phyloP scores from a whole-genome alignment of 2,113 vertebrate species.

The Chrysemys picta region DNA sequence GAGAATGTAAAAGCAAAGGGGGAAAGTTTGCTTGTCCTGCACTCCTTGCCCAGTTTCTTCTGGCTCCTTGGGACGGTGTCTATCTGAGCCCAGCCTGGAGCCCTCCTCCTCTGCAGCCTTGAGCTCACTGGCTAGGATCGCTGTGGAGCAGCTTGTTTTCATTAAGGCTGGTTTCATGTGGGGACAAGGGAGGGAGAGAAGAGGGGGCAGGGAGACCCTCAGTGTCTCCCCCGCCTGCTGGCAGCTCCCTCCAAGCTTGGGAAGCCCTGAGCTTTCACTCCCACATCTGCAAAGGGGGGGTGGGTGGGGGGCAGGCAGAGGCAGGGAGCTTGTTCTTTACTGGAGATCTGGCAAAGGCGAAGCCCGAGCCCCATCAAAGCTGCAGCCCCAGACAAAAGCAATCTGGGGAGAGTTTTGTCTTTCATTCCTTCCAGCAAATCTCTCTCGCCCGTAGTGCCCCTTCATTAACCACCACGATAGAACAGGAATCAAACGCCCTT shows the following conservation, averaged over 20 bases:
- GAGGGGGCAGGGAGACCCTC: conserved; percentile 67
- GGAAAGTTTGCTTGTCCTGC: background rate
- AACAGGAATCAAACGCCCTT: rapidly evolving
- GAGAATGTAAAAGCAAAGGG: background rate
- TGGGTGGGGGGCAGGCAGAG: background rate
- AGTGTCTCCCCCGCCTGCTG: background rate
- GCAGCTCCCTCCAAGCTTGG: background rate
- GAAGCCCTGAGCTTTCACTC: background rate
- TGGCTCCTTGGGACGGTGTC: background rate
- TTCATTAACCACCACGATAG: background rate
- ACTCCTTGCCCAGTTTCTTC: background rate
- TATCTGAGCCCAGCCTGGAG: background rate
- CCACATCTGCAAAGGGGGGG: background rate
- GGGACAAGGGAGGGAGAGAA: conserved; percentile 61
- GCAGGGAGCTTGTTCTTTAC: background rate
- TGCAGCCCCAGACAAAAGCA: background rate
- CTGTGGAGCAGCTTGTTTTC: conserved; percentile 88
- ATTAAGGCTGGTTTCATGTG: conserved; percentile 85
- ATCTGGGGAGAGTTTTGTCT: background rate
- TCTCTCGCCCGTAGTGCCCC: background rate
- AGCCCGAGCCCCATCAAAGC: background rate
- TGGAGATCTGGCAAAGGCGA: background rate
- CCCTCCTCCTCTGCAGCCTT: conserved; percentile 47
- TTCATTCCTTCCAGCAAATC: background rate
- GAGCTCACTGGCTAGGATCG: background rate